Conservation (phyloP, 1,140 invertebrate species). For the Listronotus bonariensis region DNA sequence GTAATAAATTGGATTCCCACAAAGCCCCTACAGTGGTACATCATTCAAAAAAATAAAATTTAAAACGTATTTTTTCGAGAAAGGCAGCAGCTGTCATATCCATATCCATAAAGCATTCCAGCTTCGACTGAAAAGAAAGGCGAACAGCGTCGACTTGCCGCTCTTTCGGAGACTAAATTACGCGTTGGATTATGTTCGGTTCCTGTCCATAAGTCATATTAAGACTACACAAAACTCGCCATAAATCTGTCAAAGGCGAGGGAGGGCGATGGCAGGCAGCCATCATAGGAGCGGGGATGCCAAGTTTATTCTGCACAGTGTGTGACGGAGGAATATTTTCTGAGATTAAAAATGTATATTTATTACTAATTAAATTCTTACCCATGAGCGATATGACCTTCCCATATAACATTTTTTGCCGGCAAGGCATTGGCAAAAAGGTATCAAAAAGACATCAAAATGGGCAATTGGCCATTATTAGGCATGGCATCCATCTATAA, state of each 20-base stretch:
- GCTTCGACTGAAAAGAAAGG: slow-evolving; percentile 27
- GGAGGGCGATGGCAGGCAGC: slow-evolving; percentile 49
- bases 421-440: too few species aligned
- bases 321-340: too few species aligned
- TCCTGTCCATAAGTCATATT: slow-evolving; percentile 59
- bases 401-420: too few species aligned
- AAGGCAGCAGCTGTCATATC: slow-evolving; percentile 26
- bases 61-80: slow-evolving; percentile 6
- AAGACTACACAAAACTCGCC: slow-evolving; percentile 57
- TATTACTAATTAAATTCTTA: too few species aligned
- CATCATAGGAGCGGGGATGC: slow-evolving; percentile 40
- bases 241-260: slow-evolving; percentile 57
- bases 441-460: too few species aligned
- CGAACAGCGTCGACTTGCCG: slow-evolving; percentile 16
- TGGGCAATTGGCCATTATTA: too few species aligned
- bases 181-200: slow-evolving; percentile 55
- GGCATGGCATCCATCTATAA: too few species aligned
- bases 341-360: too few species aligned
- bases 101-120: slow-evolving; percentile 29
- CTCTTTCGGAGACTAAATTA: slow-evolving; percentile 42
- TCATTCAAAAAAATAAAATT: too few species aligned
- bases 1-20: too few species aligned
- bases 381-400: too few species aligned
- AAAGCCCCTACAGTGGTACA: too few species aligned
- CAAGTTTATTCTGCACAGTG: slow-evolving; percentile 4